Base-by-base conservation (phyloP, 1,140 invertebrate genomes). In the Scaptomyza hsui region DNA sequence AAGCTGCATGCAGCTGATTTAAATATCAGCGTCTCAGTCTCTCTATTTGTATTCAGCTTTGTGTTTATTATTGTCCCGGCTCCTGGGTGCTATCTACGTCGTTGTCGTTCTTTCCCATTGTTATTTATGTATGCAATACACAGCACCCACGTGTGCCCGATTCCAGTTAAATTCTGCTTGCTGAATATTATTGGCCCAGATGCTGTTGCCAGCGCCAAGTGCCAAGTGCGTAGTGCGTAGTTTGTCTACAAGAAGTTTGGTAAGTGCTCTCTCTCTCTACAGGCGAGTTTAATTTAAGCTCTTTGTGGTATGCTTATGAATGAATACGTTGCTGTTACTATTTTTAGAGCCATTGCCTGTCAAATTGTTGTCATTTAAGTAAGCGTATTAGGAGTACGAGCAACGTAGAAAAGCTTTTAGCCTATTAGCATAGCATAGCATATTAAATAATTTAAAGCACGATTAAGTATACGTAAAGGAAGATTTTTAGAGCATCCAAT, bases 61-160 rank as follows among this genome's bases (percentile, higher is more conserved):
- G 64, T 71, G 80, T 73, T 53, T 63, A 79, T 76, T 80, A 78
- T 82, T 29, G 39, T 39, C 7, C 29, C 55, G 15, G 9, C 16
- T 67, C 15, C 53, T 18, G 10, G 32, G 6, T 53, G 39, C 29
- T 35, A 29, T 61, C 55, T 44, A 47, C 45, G 70, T 59, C 45
- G 18, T 35, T 35, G 70, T 59, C 45, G 18, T 35, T 35, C 13
- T 16, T 13, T 29, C 26, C 44, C 53, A 78, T 86, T 86, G 82
- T 69, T 88, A 78, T 88, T 86, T 88, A 86, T 86, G 61, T 78
- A 86, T 81, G 63, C 82, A 72, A 55, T 48, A 60, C 41, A 21
- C 10, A 35, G 42, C 69, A 15, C 41, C 63, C 80, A 78, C 76
- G 68, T 76, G 63, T 53, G 60, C 35, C 15, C 47, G n/a, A 9